phyloP scores from a whole-genome alignment of 1,140 invertebrate species.

The Leptopilina clavipes region DNA sequence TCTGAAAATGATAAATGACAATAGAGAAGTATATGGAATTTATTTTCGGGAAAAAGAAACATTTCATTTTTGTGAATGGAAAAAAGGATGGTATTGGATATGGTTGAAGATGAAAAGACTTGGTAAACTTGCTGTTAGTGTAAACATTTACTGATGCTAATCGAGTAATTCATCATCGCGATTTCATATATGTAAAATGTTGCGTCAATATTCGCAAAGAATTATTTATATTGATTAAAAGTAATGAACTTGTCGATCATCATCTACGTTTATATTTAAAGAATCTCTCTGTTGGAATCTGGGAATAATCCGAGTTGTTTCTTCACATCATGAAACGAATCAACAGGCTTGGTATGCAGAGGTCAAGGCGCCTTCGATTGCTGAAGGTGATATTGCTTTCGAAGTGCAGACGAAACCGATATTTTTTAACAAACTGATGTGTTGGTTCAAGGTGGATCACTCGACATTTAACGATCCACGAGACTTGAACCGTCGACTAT shows the following conservation, averaged over 20 bases:
- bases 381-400: slow-evolving; percentile 36
- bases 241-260: slow-evolving; percentile 42
- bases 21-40: background rate
- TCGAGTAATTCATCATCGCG: background rate
- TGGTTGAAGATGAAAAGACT: background rate
- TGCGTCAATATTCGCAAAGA: background rate
- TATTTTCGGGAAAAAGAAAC: background rate
- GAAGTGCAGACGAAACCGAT: slow-evolving; percentile 45
- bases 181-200: no score
- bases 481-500: slow-evolving; percentile 41
- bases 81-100: no score
- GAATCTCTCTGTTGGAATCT: background rate
- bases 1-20: background rate
- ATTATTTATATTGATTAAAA: slow-evolving; percentile 44
- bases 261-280: background rate
- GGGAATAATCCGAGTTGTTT: background rate
- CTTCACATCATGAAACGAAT: slow-evolving; percentile 8
- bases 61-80: background rate
- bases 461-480: slow-evolving; percentile 57
- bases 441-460: slow-evolving; percentile 65
- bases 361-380: slow-evolving; percentile 46
- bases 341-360: slow-evolving; percentile 8
- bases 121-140: no score
- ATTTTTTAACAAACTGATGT: slow-evolving; percentile 48
- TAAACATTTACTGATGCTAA: background rate